These are phyloP conservation scores for Kryptolebias ocellatus DNA, from an alignment of 2,797 vertebrate genomes.

Conservation along the genomic window DNA sequence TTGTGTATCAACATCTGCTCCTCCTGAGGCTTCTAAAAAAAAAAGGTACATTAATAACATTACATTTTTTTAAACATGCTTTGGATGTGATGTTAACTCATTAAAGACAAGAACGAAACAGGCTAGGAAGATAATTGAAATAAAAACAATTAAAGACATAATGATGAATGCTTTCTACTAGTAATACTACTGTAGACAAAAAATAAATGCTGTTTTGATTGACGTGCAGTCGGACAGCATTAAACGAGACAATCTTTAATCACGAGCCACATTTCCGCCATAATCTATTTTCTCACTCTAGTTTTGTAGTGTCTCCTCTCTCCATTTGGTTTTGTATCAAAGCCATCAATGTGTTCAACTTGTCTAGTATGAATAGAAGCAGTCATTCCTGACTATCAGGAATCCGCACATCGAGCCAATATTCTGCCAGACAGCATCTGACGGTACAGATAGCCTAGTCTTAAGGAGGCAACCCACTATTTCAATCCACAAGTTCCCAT, in stretches of 20 bases:
- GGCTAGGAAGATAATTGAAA: conserved; percentile 2
- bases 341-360: conserved; percentile 61
- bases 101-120: neutral
- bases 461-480: conserved; percentile 72
- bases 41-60: neutral
- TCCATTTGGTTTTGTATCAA: conserved; percentile 51
- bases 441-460: conserved; percentile 79
- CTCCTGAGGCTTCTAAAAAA: conserved; percentile 59
- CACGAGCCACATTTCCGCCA: conserved; percentile 14
- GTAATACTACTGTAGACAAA: neutral
- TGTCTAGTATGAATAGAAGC: conserved; percentile 72
- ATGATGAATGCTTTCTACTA: neutral
- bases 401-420: conserved; percentile 63
- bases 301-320: conserved; percentile 28
- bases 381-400: conserved; percentile 73
- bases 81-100: neutral
- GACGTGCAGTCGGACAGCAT: conserved; percentile 11
- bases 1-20: conserved; percentile 45
- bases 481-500: conserved; percentile 79
- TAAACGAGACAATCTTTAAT: conserved; percentile 5
- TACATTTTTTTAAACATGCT: neutral
- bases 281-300: conserved; percentile 15
- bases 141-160: neutral
- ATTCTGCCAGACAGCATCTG: conserved; percentile 69
- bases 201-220: conserved; percentile 8